Evolutionary conservation across 2,888 invertebrate genomes (phyloP), one percentile per base, ranked within the genome.

Genomic region (Trissonchulus latispiculum): DNA sequence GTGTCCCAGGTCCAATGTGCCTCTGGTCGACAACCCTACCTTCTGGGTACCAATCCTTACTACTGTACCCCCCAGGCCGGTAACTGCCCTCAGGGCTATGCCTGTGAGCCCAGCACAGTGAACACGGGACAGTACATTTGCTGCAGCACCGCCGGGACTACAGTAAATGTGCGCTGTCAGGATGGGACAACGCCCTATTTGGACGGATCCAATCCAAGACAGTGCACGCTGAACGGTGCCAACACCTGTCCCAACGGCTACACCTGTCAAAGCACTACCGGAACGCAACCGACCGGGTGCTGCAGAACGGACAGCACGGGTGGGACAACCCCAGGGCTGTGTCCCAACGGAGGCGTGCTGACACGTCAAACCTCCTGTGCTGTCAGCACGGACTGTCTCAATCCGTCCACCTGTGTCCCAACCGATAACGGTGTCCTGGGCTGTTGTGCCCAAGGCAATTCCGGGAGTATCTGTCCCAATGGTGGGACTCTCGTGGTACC

Each of bases 31-130:
- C 70, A 70, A 28, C 59, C 61, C 3, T 70, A 61, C 61, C 23
- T 66, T 59, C 8, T 66, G 15, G 71, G 71, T 61, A 66, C 35
- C 32, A 71, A 18, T 3, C 62, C 71, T 28, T 64, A 15, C 35
- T 64, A 64, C 28, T 64, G 66, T 28, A 64, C 66, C 18, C 66
- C 66, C 35, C 66, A 64, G 35, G 66, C 66, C 35, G 66, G 66
- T 15, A 64, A 64, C 35, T 64, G 66, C n/a, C 66, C 66, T 18
- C 8, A 18, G 8, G 66, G 66, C 8, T 64, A 64, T 28, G 35
- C 66, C 28, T 64, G 66, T 64, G 66, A 64, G 66, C 66, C 35
- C 31, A 33, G 32, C 32, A 48, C 48, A 15, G 8, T 48, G 8
- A 15, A 8, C 32, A 64, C 66, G 8, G 66, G 66, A 15, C 66